Base-by-base conservation (phyloP, 2,888 invertebrate genomes). In the Diplolepis rosae region DNA sequence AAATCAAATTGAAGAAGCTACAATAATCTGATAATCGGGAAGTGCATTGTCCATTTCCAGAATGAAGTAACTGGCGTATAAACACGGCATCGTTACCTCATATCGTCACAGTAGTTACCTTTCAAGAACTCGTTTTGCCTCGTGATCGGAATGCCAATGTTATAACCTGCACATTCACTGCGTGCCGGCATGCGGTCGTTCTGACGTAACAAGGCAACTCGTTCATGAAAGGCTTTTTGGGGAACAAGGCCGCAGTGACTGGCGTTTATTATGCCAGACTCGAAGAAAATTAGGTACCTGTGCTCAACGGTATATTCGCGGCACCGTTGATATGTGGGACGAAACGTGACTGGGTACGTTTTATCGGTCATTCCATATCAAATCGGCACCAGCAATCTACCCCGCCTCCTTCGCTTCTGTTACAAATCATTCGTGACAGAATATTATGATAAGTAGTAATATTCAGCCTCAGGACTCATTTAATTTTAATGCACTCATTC, bases 311-410 rank as follows among this genome's bases (percentile, higher is more conserved):
- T 78, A 78, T 70, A 77, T 73, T 70, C 70, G 48, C 68, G 70
- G 73, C 75, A 73, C 74, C 71, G 75, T 61, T 75, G 80, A 77
- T 82, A 84, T 83, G 83, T 84, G 81, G 83, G 79, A 78, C 84
- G 80, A 83, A 82, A 84, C 84, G 83, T 84, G 83, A 83, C 81
- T 78, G 72, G 74, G 71, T 56, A 70, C 72, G 68, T 75, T 70
- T 71, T 72, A 77, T 77, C 75, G 72, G 73, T 72, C 73, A 71
- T 75, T 73, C 73, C 75, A 72, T 68, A 75, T 75, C 73, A 75
- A 75, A 75, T 75, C 73, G 71, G 65, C 71, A 42, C 69, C 66
- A 67, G 71, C 77, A 74, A 77, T 73, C 35, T 18, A 5, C 24
- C 42, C 65, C 65, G 45, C 61, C 70, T 61, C 35, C 66, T 56